Evolutionary conservation across 2,888 invertebrate genomes (phyloP), one percentile per base, ranked within the genome.

Genomic region (Ariolimax columbianus): DNA sequence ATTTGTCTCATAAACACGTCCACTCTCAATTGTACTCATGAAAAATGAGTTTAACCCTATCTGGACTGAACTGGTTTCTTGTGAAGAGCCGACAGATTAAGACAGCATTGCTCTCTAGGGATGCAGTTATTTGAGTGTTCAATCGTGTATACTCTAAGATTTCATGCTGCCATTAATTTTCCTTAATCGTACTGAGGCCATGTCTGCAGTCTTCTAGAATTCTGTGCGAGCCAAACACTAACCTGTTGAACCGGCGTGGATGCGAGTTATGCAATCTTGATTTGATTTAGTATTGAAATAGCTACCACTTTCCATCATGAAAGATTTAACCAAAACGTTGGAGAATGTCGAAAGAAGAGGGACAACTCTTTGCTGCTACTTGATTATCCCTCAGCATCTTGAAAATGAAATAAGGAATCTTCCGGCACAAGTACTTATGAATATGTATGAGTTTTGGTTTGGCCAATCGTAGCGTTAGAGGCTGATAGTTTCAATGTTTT

Each of bases 201-300:
- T n/a, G 1, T 66, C 30, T 33, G 66, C 33, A 33, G 66, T 11
- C 66, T n/a, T 7, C 66, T 33, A 66, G 4, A 33, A 3, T 30
- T 38, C 43, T 43, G 26, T 40, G 40, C 40, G 40, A 43, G 72
- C 40, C 72, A 72, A 43, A 47, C 77, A 40, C 77, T 38, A 77
- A 77, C 77, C 55, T 77, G 77, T 77, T 77, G 77, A 51, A 33
- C 33, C 38, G 26, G 51, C 55, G 26, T 17, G 30, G 51, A 59
- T 30, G 19, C 23, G 38, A 59, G 59, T 59, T 26, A 38, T 38
- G 77, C 59, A 59, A 38, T 36, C 11, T 38, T 77, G 63, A 77
- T 63, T 83, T 66, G 36, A 66, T 77, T 68, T 83, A 19, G 36
- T 70, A 68, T 38, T 66, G 51, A 77, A 77, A 77, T 77, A 43